phyloP scores from a whole-genome alignment of 1,140 invertebrate species.

The Camponotus pennsylvanicus region DNA sequence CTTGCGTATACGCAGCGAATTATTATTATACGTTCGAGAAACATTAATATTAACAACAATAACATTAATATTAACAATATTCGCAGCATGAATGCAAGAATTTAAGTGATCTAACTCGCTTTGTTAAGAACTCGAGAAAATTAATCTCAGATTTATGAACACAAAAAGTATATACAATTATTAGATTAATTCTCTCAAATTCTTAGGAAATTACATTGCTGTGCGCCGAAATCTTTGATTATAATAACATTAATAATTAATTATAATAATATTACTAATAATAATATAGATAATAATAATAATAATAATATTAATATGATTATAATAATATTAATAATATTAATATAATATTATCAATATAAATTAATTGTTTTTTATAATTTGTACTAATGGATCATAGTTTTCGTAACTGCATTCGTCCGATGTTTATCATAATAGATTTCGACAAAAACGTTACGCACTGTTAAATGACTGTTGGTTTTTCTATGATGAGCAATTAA shows the following conservation, averaged over 20 bases:
- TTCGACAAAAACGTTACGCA: not conserved
- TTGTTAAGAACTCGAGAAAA: slow-evolving; percentile 18
- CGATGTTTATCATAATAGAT: not conserved
- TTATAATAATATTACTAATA: no score
- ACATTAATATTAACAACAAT: slow-evolving; percentile 16
- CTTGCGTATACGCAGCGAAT: not conserved
- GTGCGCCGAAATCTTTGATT: not conserved
- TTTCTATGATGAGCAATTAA: not conserved
- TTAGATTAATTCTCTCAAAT: slow-evolving; percentile 2
- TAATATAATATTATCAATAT: not conserved
- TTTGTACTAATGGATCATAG: slow-evolving; percentile 34
- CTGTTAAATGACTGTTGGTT: not conserved
- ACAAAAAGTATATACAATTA: not conserved
- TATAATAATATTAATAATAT: not conserved
- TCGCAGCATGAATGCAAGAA: slow-evolving; percentile 8
- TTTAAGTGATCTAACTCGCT: not conserved
- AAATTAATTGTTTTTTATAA: slow-evolving; percentile 6
- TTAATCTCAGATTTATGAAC: not conserved
- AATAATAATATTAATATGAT: slow-evolving; percentile 4
- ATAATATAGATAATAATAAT: not conserved
- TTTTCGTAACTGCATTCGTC: not conserved
- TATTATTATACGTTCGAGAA: not conserved
- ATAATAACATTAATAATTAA: not conserved
- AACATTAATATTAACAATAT: slow-evolving; percentile 24
- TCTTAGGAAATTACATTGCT: not conserved